These are phyloP conservation scores for Branchellion lobata DNA, from an alignment of 2,888 invertebrate genomes.

Conservation along the genomic window DNA sequence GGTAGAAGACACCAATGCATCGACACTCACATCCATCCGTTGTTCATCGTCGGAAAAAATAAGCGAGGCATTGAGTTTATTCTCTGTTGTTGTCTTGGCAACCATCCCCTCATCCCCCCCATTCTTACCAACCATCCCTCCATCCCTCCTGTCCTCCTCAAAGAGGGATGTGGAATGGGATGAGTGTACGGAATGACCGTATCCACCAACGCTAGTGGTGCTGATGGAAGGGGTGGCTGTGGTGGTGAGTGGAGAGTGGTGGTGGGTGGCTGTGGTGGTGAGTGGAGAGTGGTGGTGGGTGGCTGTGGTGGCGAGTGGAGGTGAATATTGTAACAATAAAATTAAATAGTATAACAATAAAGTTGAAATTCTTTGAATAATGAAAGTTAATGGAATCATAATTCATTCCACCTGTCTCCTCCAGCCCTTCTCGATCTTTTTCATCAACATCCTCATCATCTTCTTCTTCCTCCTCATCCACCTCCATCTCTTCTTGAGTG, in stretches of 20 bases:
- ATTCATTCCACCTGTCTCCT: background rate
- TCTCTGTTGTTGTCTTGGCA: too few species aligned
- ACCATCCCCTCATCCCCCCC: background rate
- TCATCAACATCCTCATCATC: background rate
- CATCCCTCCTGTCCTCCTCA: background rate
- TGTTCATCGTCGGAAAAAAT: constrained; percentile 42
- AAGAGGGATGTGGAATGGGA: background rate
- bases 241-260: too few species aligned
- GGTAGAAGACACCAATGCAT: too few species aligned
- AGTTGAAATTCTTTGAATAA: too few species aligned
- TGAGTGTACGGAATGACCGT: background rate
- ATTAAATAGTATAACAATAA: too few species aligned
- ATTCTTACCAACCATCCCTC: too few species aligned
- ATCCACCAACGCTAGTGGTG: background rate
- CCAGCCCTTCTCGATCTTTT: background rate
- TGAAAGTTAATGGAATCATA: background rate
- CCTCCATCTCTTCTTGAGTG: background rate
- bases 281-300: too few species aligned
- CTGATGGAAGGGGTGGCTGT: background rate
- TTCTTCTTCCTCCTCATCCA: background rate
- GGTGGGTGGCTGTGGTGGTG: too few species aligned
- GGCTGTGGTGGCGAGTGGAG: too few species aligned
- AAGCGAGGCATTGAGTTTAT: constrained; percentile 3
- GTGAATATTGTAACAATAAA: background rate
- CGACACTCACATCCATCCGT: constrained; percentile 38